Percentiles rank a stretch among this genome's conserved stretches.
Conservation (phyloP, 2,888 invertebrate species). For the Tortricodes alternella region DNA sequence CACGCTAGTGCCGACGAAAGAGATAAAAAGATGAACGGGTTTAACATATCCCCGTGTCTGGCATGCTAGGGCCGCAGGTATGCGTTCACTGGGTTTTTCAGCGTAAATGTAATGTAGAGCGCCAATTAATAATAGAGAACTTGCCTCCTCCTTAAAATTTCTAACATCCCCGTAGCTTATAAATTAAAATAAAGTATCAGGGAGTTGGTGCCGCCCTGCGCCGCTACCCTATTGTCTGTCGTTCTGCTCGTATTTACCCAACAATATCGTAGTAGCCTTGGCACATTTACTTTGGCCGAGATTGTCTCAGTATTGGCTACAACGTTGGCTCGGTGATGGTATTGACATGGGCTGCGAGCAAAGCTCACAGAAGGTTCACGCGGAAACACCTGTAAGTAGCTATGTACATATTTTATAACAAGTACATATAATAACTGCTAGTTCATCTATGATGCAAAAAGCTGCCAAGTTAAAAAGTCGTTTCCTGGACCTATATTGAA, state of each 20-base stretch:
- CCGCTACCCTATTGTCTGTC: constrained; percentile 53
- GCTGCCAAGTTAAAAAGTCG: too few relatives aligned
- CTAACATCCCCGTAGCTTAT: constrained; percentile 25
- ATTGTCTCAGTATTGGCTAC: background rate
- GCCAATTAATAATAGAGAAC: too few relatives aligned
- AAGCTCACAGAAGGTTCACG: constrained; percentile 54
- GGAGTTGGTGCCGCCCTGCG: constrained; percentile 50
- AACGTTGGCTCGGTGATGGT: constrained; percentile 35
- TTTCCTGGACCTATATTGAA: too few relatives aligned
- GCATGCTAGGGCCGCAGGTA: too few relatives aligned
- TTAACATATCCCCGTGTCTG: too few relatives aligned
- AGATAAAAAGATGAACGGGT: too few relatives aligned
- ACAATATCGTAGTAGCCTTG: constrained; percentile 52
- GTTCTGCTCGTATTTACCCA: constrained; percentile 41
- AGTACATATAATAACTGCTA: too few relatives aligned
- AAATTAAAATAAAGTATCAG: constrained; percentile 29
- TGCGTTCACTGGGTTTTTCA: too few relatives aligned
- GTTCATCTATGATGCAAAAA: too few relatives aligned
- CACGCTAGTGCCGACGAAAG: too few relatives aligned
- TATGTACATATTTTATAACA: too few relatives aligned
- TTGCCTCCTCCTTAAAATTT: constrained; percentile 21
- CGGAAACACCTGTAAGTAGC: constrained; percentile 48
- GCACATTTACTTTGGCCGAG: constrained; percentile 42
- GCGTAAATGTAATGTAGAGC: too few relatives aligned
- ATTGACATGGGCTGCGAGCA: constrained; percentile 69